Evolutionary conservation across 1,140 invertebrate species (phyloP).

Genomic region (Hestina assimilis): DNA sequence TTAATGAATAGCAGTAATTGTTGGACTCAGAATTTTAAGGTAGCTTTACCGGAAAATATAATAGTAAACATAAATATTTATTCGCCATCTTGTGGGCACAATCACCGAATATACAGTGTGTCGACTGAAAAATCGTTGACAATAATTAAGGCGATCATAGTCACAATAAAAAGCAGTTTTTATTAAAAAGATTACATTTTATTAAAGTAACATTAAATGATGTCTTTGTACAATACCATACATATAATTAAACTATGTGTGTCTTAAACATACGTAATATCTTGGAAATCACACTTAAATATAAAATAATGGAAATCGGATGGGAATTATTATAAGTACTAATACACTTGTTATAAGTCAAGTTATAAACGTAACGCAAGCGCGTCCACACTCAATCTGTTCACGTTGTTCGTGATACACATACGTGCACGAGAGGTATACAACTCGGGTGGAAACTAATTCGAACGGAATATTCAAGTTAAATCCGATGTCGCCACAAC

Average conservation of each 20-base stretch:
- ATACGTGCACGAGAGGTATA: neutral
- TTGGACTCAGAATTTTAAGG: no score
- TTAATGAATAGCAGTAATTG: no score
- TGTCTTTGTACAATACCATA: constrained; percentile 32
- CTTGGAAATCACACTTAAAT: constrained; percentile 50
- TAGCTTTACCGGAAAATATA: no score
- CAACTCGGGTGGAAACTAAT: no score
- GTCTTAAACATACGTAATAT: constrained; percentile 37
- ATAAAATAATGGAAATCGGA: constrained; percentile 37
- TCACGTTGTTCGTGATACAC: neutral
- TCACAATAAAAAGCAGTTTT: neutral
- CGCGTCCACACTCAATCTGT: neutral
- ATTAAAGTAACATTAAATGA: constrained; percentile 16
- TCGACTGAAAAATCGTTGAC: no score
- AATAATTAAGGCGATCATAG: no score
- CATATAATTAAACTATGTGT: constrained; percentile 30
- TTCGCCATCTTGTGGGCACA: no score
- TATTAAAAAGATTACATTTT: constrained; percentile 2
- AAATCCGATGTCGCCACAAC: no score
- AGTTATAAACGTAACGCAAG: neutral
- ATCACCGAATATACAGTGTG: no score
- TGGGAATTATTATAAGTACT: constrained; percentile 27
- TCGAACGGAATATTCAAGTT: no score
- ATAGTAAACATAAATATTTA: no score
- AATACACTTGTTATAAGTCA: neutral